Evolutionary conservation across 2,113 vertebrate genomes (phyloP).

Genomic region (Neogobius melanostomus): DNA sequence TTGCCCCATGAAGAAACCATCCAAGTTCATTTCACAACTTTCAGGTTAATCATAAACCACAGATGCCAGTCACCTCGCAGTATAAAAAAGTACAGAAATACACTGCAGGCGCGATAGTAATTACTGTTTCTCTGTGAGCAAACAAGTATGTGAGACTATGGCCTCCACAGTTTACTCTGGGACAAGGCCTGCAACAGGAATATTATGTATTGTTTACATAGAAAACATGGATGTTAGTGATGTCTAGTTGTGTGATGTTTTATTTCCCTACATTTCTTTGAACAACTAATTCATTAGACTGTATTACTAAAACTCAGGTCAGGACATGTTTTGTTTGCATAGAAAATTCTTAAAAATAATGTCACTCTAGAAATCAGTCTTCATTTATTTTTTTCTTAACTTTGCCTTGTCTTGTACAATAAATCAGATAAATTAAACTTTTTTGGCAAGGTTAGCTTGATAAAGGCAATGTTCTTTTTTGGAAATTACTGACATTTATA

Average conservation of each 20-base stretch:
- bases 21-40: slow-evolving; percentile 58
- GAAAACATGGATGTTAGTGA: not conserved
- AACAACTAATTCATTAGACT: no score
- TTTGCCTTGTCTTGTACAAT: no score
- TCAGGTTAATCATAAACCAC: slow-evolving; percentile 70
- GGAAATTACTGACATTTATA: no score
- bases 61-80: slow-evolving; percentile 31
- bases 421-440: no score
- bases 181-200: not conserved
- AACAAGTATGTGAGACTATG: slow-evolving; percentile 11
- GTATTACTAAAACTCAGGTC: no score
- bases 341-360: no score
- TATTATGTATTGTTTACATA: not conserved
- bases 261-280: no score
- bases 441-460: not conserved
- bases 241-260: not conserved
- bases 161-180: slow-evolving; percentile 4
- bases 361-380: no score
- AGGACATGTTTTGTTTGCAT: no score
- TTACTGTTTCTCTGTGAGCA: slow-evolving; percentile 15
- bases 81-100: slow-evolving; percentile 13
- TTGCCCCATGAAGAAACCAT: slow-evolving; percentile 46
- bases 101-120: slow-evolving; percentile 22
- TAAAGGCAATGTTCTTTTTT: not conserved
- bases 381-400: no score